A percentile compares a stretch with the other conserved stretches of the same genome.
phyloP scores from a whole-genome alignment of 2,888 invertebrate genomes.

The Polydrusus tereticollis region DNA sequence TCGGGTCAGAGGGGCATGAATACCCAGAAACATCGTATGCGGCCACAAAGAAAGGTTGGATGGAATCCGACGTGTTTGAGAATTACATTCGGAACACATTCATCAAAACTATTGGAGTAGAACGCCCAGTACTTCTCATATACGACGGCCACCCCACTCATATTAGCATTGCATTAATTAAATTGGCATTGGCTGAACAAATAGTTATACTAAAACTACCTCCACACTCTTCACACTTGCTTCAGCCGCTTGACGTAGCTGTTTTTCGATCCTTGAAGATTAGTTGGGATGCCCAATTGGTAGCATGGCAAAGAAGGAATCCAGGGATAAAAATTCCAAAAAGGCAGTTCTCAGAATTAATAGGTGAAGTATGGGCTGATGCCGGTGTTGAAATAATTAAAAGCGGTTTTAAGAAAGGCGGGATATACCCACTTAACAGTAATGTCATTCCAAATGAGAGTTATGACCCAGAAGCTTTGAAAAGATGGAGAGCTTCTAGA shows the following conservation, averaged over 20 bases:
- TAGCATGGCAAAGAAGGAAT: conserved; percentile 42
- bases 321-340: conserved; percentile 41
- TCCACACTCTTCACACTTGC: conserved; percentile 41
- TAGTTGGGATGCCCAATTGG: conserved; percentile 36
- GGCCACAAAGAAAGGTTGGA: conserved; percentile 30
- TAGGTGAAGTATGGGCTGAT: conserved; percentile 34
- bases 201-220: conserved; percentile 36
- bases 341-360: conserved; percentile 31
- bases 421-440: conserved; percentile 31
- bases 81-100: conserved; percentile 45
- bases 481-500: conserved; percentile 8
- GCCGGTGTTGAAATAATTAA: conserved; percentile 28
- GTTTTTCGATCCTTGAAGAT: conserved; percentile 41
- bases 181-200: conserved; percentile 17
- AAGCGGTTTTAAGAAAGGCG: conserved; percentile 35
- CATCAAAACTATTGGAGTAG: conserved; percentile 36
- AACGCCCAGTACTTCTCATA: conserved; percentile 37
- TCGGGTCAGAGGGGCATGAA: background rate
- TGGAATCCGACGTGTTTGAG: conserved; percentile 19
- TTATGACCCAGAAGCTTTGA: conserved; percentile 33
- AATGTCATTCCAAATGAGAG: conserved; percentile 41
- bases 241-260: conserved; percentile 40
- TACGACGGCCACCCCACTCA: conserved; percentile 54
- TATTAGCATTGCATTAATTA: background rate
- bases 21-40: conserved; percentile 20